Percentiles rank a stretch among this genome's conserved stretches.
Conservation (phyloP, 2,797 vertebrate genomes). For the Hypotaenidia okinawae region DNA sequence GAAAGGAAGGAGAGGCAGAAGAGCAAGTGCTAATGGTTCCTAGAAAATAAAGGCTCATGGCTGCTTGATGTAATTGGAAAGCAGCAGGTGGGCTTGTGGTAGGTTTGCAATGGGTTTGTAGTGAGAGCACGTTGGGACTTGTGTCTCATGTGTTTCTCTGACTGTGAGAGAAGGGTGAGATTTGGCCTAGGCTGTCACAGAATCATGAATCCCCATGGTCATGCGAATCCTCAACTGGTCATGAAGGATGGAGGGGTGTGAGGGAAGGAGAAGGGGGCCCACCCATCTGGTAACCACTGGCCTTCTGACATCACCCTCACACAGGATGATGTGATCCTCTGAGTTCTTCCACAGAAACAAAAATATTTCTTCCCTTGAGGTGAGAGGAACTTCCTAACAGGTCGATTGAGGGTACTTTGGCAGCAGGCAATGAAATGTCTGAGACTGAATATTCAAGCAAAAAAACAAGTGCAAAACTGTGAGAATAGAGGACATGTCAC, state of each 20-base stretch:
- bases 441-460: background rate
- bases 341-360: background rate
- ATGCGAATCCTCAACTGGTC: background rate
- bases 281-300: background rate
- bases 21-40: background rate
- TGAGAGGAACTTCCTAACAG: background rate
- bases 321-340: background rate
- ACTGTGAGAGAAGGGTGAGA: background rate
- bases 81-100: background rate
- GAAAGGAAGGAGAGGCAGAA: background rate
- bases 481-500: background rate
- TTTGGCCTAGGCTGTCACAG: background rate
- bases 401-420: background rate
- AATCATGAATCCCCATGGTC: background rate
- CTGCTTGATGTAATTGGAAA: background rate
- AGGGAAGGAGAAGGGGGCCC: background rate
- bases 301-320: background rate
- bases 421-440: background rate
- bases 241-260: background rate
- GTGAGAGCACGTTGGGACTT: background rate
- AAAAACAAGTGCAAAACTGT: background rate
- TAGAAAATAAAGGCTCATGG: background rate
- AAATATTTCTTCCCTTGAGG: background rate
- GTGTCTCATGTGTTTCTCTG: background rate
- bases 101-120: no score